Evolutionary conservation across 1,140 invertebrate species (phyloP).

Genomic region (Trichomalopsis sarcophagae): DNA sequence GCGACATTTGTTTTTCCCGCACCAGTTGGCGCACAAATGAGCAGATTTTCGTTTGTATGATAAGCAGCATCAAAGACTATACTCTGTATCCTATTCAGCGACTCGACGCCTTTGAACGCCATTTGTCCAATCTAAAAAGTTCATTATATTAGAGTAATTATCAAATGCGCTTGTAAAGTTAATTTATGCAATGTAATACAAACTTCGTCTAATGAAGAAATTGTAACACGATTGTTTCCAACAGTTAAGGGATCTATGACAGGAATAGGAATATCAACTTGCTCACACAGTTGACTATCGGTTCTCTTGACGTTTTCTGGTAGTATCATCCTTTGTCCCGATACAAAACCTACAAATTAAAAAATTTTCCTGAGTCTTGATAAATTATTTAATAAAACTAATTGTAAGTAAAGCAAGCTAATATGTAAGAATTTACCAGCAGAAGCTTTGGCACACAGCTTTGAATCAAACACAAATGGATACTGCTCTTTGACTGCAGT

Average conservation of each 20-base stretch:
- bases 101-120: constrained; percentile 90
- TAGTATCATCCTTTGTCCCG: constrained; percentile 86
- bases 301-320: constrained; percentile 85
- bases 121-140: constrained; percentile 83
- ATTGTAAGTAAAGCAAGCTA: not conserved
- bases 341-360: constrained; percentile 81
- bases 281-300: constrained; percentile 86
- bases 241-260: constrained; percentile 80
- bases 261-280: constrained; percentile 90
- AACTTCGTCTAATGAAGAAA: constrained; percentile 87
- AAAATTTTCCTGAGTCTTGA: constrained; percentile 23
- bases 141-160: constrained; percentile 23
- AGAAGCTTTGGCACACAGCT: constrained; percentile 80
- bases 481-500: constrained; percentile 78
- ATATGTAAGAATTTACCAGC: constrained; percentile 71
- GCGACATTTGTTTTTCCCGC: constrained; percentile 99
- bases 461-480: constrained; percentile 90
- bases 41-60: constrained; percentile 96
- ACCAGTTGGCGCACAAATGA: constrained; percentile 97
- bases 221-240: constrained; percentile 81
- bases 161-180: constrained; percentile 26
- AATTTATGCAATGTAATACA: constrained; percentile 50
- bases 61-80: constrained; percentile 97
- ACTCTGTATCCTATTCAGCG: constrained; percentile 95
- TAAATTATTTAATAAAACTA: not conserved